Percentiles rank a stretch among this genome's conserved stretches.
Evolutionary conservation across 2,888 invertebrate species (phyloP).

Genomic region (Eudasyphora cyanicolor): DNA sequence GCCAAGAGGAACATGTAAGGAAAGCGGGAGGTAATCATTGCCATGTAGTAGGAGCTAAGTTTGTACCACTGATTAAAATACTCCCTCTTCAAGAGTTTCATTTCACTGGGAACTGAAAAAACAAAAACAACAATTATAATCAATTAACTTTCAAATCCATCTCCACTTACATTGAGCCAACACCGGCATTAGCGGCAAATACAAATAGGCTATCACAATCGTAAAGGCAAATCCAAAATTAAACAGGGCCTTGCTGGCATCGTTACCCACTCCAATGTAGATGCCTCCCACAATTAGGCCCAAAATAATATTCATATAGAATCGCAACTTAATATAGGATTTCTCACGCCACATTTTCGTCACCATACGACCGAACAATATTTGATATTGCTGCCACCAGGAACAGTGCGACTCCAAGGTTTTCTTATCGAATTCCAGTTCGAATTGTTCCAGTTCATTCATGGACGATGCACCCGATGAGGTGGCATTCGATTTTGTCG

Average conservation of each 20-base stretch:
- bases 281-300: conserved; percentile 86
- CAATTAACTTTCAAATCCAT: neutral
- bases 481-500: conserved; percentile 75
- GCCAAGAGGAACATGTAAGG: conserved; percentile 87
- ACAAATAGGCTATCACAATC: conserved; percentile 89
- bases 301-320: conserved; percentile 85
- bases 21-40: conserved; percentile 85
- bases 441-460: conserved; percentile 75
- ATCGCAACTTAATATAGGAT: conserved; percentile 87
- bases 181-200: conserved; percentile 91
- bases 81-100: conserved; percentile 87
- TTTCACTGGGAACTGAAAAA: conserved; percentile 87
- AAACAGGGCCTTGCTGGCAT: conserved; percentile 90
- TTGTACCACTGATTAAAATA: conserved; percentile 93
- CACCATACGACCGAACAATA: conserved; percentile 86
- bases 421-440: conserved; percentile 80
- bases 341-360: conserved; percentile 88
- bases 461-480: conserved; percentile 66
- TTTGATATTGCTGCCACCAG: conserved; percentile 85
- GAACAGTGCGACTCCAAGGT: conserved; percentile 82
- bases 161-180: conserved; percentile 88
- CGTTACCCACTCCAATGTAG: conserved; percentile 88
- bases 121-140: neutral
- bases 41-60: conserved; percentile 88
- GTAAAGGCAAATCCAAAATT: conserved; percentile 93